Evolutionary conservation across 2,888 invertebrate genomes (phyloP).

Genomic region (Coenonympha glycerion): DNA sequence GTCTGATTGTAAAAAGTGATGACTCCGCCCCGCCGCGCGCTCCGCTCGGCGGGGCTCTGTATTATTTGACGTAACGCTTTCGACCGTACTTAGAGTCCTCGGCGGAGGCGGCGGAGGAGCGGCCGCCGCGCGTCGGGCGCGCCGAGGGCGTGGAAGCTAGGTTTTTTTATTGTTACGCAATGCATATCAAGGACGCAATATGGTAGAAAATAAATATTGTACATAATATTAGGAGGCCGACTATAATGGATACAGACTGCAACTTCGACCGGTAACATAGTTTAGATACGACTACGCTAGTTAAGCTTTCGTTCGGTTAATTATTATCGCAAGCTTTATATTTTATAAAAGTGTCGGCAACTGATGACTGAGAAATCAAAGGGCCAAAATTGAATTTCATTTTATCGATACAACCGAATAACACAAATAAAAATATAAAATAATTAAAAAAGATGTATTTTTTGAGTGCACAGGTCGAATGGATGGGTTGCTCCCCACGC

Average conservation of each 20-base stretch:
- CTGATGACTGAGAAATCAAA: constrained; percentile 68
- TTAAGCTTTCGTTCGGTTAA: constrained; percentile 68
- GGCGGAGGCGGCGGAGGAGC: constrained; percentile 36
- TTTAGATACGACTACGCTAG: constrained; percentile 73
- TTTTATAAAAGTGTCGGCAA: constrained; percentile 53
- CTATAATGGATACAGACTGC: constrained; percentile 72
- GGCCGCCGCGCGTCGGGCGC: constrained; percentile 55
- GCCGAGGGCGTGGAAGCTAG: constrained; percentile 67
- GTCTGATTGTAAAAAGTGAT: constrained; percentile 70
- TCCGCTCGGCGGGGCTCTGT: constrained; percentile 58
- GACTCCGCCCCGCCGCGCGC: constrained; percentile 64
- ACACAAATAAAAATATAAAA: constrained; percentile 25
- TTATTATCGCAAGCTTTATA: constrained; percentile 71
- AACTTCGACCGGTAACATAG: constrained; percentile 67
- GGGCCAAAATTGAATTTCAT: constrained; percentile 64
- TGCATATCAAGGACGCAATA: constrained; percentile 77
- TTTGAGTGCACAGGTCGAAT: constrained; percentile 58
- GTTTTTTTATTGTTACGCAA: constrained; percentile 76
- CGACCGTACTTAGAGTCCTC: constrained; percentile 66
- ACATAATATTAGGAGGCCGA: constrained; percentile 68
- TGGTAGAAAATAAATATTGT: constrained; percentile 76
- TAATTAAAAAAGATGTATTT: constrained; percentile 42
- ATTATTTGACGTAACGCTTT: constrained; percentile 69
- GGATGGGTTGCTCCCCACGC: constrained; percentile 41
- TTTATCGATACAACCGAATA: constrained; percentile 39